phyloP scores from a whole-genome alignment of 2,797 vertebrate genomes.

The Linurgus olivaceus region DNA sequence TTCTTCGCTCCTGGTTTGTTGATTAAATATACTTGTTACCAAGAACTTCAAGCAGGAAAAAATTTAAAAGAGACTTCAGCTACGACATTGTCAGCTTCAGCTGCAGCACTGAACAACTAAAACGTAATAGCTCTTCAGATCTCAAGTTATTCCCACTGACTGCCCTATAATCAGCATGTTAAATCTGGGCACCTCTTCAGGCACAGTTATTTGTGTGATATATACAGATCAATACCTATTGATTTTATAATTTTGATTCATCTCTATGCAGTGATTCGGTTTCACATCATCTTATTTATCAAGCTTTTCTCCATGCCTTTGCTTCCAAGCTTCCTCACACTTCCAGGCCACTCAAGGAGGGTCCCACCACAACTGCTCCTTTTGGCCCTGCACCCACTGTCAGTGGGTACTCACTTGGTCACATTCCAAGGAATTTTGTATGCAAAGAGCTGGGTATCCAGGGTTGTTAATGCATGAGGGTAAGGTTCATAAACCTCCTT shows the following conservation, averaged over 20 bases:
- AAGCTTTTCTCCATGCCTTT: background rate
- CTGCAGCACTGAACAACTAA: background rate
- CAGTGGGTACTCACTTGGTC: background rate
- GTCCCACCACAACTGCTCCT: background rate
- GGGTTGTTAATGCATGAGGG: background rate
- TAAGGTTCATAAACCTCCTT: background rate
- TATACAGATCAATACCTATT: slow-evolving; percentile 67
- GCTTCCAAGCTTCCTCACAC: background rate
- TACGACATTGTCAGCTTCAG: slow-evolving; percentile 7
- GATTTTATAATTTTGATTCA: slow-evolving; percentile 73
- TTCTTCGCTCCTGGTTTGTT: background rate
- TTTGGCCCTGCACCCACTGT: background rate
- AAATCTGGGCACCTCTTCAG: slow-evolving; percentile 59
- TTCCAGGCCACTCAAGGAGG: background rate
- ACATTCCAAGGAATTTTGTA: rapidly evolving
- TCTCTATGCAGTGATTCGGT: slow-evolving; percentile 28
- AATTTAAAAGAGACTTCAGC: background rate
- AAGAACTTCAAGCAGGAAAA: slow-evolving; percentile 29
- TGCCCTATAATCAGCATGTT: slow-evolving; percentile 46
- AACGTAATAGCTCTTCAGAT: background rate
- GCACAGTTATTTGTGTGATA: slow-evolving; percentile 64
- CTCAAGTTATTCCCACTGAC: slow-evolving; percentile 44
- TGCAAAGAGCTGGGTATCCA: background rate
- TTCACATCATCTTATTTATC: slow-evolving; percentile 59
- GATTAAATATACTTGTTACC: slow-evolving; percentile 49